Evolutionary conservation across 1,140 invertebrate genomes (phyloP), one percentile per base, ranked within the genome.

Genomic region (Leptopilina boulardi): DNA sequence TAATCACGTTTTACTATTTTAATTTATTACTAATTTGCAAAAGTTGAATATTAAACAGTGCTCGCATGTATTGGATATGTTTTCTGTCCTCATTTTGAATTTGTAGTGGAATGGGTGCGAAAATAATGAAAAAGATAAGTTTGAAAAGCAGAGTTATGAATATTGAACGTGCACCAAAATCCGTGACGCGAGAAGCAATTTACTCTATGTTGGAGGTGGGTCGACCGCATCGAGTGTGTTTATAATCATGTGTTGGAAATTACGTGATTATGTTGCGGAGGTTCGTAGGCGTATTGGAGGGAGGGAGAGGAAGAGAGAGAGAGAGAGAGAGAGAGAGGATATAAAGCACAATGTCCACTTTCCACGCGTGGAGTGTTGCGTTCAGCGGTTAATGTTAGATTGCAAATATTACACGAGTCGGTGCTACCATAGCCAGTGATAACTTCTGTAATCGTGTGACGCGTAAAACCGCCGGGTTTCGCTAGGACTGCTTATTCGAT

Each of bases 241-340:
- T 30, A 66, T 66, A 66, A 66, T 66, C 59, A 66, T 66, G 59
- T 66, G 59, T 66, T 66, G 23, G 21, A 66, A 66, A 66, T 66
- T 66, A 66, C 54, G 54, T 59, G 54, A 59, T 59, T 59, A 59
- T 59, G 54, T 59, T 59, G 18, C 19, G 3, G n/a, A 59, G 54
- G 54, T 59, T 23, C 54, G 54, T 59, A 11, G n/a, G 21, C 54
- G 9, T 23, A 59, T 59, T n/a, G n/a, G n/a, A n/a, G n/a, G n/a
- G n/a, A n/a, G n/a, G n/a, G n/a, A n/a, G n/a, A n/a, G n/a, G n/a
- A n/a, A n/a, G n/a, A n/a, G n/a, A n/a, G n/a, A n/a, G n/a, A n/a
- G n/a, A n/a, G n/a, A n/a, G n/a, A n/a, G n/a, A n/a, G n/a, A n/a
- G n/a, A n/a, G n/a, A 8, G 54, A 13, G 54, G 59, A 3, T 15